Percentiles rank a stretch among this genome's conserved stretches.
These are phyloP conservation scores for Mormyrus lacerda DNA, from an alignment of 2,113 vertebrate genomes.

Conservation along the genomic window DNA sequence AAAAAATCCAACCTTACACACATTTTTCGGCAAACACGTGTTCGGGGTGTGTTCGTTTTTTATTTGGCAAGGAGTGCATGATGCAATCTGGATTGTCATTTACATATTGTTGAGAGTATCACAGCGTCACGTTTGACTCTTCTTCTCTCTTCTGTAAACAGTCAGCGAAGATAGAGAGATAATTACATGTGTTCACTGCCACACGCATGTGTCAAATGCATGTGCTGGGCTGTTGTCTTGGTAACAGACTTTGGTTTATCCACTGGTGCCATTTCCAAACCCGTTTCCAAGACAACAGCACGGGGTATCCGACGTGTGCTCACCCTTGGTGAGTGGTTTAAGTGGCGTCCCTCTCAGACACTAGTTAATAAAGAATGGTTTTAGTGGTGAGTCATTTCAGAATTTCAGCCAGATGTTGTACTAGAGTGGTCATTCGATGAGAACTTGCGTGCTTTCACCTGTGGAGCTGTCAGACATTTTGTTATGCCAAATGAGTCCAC, in stretches of 20 bases:
- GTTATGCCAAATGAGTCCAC: neutral
- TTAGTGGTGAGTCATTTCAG: neutral
- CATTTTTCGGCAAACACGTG: neutral
- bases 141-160: neutral
- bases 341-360: neutral
- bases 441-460: neutral
- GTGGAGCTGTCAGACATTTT: neutral
- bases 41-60: neutral
- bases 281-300: slow-evolving; percentile 19
- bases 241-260: slow-evolving; percentile 18
- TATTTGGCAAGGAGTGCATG: neutral
- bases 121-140: neutral
- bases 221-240: slow-evolving; percentile 19
- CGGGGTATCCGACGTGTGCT: neutral
- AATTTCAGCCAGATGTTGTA: neutral
- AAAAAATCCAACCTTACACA: neutral
- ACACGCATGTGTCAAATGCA: neutral
- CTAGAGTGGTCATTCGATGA: neutral
- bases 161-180: neutral
- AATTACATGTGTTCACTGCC: neutral
- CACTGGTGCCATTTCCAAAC: slow-evolving; percentile 9
- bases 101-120: neutral
- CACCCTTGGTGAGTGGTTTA: neutral
- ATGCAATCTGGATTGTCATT: neutral
- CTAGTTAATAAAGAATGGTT: neutral